Evolutionary conservation across 2,888 invertebrate species (phyloP).

Genomic region (Bruchidius siliquastri): DNA sequence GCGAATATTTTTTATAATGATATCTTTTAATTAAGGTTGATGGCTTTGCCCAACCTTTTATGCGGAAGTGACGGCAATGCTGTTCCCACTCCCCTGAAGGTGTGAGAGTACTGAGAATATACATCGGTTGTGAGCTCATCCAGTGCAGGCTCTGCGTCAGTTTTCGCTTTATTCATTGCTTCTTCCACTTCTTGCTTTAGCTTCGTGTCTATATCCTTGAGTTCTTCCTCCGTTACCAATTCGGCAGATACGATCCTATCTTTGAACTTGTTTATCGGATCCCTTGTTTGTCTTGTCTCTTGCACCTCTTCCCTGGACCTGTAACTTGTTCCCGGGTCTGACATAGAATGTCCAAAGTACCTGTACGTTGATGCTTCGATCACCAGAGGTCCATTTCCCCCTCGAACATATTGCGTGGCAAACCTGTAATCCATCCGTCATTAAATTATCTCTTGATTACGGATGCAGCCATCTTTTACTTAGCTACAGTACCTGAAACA

Average conservation of each 20-base stretch:
- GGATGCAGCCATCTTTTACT: too few relatives aligned
- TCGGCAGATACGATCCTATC: constrained; percentile 69
- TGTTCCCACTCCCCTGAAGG: neutral
- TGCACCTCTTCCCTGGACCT: constrained; percentile 88
- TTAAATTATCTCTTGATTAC: too few relatives aligned
- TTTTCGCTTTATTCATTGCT: constrained; percentile 13
- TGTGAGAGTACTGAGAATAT: constrained; percentile 10
- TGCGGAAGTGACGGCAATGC: neutral
- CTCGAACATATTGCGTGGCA: constrained; percentile 58
- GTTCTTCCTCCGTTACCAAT: constrained; percentile 73
- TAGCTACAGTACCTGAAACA: neutral
- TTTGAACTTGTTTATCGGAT: constrained; percentile 89
- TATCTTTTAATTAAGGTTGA: neutral
- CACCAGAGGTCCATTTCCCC: constrained; percentile 69
- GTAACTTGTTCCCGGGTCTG: constrained; percentile 94
- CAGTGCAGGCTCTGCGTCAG: constrained; percentile 10
- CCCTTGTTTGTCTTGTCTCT: constrained; percentile 84
- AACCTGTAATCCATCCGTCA: constrained; percentile 49
- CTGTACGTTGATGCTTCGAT: constrained; percentile 68
- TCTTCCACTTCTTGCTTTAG: constrained; percentile 65
- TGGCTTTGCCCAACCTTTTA: neutral
- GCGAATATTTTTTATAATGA: neutral
- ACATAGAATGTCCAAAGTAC: constrained; percentile 80
- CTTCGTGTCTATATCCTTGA: constrained; percentile 70
- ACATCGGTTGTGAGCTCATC: constrained; percentile 21